phyloP scores from a whole-genome alignment of 2,888 invertebrate genomes.

The Metallyticus violacea region DNA sequence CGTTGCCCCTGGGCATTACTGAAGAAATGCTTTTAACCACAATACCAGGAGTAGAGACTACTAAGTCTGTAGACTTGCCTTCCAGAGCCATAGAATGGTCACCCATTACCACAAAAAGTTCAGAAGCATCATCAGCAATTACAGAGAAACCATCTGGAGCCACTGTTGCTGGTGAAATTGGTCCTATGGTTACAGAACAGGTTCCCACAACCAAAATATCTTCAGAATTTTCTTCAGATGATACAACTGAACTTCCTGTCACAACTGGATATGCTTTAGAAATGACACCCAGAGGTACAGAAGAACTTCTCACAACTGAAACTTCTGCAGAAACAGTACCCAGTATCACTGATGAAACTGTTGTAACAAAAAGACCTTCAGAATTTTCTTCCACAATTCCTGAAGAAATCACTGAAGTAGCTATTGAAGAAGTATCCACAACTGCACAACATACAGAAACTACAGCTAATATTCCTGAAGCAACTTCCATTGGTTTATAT shows the following conservation, averaged over 20 bases:
- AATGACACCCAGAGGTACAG: neutral
- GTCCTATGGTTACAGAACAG: no score
- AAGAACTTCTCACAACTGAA: no score
- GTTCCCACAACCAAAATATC: no score
- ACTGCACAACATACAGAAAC: constrained; percentile 14
- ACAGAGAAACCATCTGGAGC: neutral
- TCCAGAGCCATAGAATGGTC: neutral
- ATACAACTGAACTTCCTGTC: neutral
- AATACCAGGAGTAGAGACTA: no score
- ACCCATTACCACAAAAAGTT: neutral
- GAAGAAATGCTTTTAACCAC: neutral
- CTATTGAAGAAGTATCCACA: constrained; percentile 26
- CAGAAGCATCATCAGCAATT: neutral
- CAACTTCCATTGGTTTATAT: neutral
- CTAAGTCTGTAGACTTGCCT: no score
- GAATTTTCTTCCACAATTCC: neutral
- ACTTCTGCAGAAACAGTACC: no score
- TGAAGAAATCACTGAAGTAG: neutral
- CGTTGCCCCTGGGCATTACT: no score
- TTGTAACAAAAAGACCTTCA: neutral
- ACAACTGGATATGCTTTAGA: neutral
- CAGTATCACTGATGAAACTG: no score
- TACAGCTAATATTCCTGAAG: neutral
- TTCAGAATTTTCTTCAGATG: neutral
- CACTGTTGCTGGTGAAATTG: no score